phyloP scores from a whole-genome alignment of 2,888 invertebrate species.

The Gonocerus acuteangulatus region DNA sequence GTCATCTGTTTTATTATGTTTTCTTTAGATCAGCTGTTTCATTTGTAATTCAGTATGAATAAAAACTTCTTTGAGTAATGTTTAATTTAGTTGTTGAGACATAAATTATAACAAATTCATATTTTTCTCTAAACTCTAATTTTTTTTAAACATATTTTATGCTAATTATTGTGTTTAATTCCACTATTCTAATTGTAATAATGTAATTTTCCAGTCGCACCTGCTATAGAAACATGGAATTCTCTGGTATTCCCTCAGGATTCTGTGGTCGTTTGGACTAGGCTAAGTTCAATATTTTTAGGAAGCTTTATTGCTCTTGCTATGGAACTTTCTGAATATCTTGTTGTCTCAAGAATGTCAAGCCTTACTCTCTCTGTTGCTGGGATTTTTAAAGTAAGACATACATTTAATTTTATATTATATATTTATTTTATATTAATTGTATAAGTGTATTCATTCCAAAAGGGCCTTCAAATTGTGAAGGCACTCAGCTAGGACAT shows the following conservation, averaged over 20 bases:
- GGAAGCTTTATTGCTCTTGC: constrained; percentile 84
- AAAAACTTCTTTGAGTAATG: too few species aligned
- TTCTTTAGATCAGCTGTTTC: too few species aligned
- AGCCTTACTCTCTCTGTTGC: constrained; percentile 92
- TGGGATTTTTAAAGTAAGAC: constrained; percentile 86
- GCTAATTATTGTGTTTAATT: too few species aligned
- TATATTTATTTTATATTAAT: neutral
- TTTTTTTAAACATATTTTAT: too few species aligned
- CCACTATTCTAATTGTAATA: too few species aligned
- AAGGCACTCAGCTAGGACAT: too few species aligned
- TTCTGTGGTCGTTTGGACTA: constrained; percentile 23
- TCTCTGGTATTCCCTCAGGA: constrained; percentile 25
- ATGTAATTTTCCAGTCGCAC: neutral
- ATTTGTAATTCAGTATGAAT: too few species aligned
- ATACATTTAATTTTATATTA: neutral
- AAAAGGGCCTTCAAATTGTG: too few species aligned
- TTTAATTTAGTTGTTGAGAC: too few species aligned
- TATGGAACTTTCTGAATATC: constrained; percentile 91
- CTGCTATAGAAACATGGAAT: neutral
- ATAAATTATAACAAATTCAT: too few species aligned
- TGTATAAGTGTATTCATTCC: neutral
- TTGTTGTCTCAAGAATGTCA: constrained; percentile 87
- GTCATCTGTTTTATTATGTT: too few species aligned
- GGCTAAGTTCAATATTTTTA: constrained; percentile 49
- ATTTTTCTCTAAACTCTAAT: too few species aligned